Evolutionary conservation across 1,140 invertebrate genomes (phyloP).

Genomic region (Caenorhabditis inopinata): DNA sequence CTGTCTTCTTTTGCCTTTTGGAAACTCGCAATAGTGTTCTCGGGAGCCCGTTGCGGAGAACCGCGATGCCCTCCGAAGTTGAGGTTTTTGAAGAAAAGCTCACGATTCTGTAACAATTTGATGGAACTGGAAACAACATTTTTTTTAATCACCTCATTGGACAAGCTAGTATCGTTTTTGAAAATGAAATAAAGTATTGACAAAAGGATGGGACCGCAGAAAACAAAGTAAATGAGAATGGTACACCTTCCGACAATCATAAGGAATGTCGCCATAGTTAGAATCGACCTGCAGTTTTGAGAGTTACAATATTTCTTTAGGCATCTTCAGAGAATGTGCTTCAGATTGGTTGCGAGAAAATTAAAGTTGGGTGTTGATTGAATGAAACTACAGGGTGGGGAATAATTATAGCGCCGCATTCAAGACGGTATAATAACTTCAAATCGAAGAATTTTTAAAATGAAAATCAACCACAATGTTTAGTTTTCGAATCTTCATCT

Average conservation of each 20-base stretch:
- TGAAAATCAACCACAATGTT: no score
- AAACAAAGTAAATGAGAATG: constrained; percentile 10
- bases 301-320: no score
- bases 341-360: no score
- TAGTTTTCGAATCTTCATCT: no score
- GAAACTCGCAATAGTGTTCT: constrained; percentile 16
- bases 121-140: background rate
- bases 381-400: no score
- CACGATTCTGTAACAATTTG: background rate
- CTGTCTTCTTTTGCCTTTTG: constrained; percentile 33
- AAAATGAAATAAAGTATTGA: constrained; percentile 10
- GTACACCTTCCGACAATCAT: constrained; percentile 14
- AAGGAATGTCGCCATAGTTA: background rate
- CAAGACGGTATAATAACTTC: no score
- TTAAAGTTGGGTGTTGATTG: no score
- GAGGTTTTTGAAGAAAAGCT: constrained; percentile 34
- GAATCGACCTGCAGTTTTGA: background rate
- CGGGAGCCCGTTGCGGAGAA: constrained; percentile 32
- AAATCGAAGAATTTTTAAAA: no score
- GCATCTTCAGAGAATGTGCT: no score
- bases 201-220: background rate
- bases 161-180: background rate
- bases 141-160: background rate
- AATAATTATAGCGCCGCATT: no score
- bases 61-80: constrained; percentile 36